Base-by-base conservation (phyloP, 64 coral and sea anemone genomes). In the Montipora capricornis region DNA sequence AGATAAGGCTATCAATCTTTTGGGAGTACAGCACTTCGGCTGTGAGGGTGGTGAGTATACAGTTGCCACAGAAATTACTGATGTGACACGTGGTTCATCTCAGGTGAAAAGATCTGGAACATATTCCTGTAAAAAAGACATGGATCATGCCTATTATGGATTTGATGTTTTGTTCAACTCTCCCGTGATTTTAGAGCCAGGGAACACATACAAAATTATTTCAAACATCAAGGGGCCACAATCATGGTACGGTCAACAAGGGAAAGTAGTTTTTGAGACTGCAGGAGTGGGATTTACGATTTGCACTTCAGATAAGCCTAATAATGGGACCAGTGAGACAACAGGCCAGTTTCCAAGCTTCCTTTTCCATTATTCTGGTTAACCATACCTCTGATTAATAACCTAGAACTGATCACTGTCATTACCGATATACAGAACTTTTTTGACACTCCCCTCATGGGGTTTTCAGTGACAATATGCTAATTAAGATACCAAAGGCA, bases 21-120 rank as follows among this genome's bases (percentile, higher is more conserved):
- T 48, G 4, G 81, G 81, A 48, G 62, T 84, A 10, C 81, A 84
- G 26, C 81, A 69, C 12, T 84, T 84, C 49, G 81, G 81, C 81
- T 4, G 1, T 9, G 6, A 69, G 48, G 81, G 81, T 47, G 59
- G 81, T 0, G 0, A 84, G 44, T 84, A 84, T 44, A 20, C 13
- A 69, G 81, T 84, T 69, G 20, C 81, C 44, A 84, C 9, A 10
- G 81, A 70, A 19, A 15, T 84, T 20, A 68, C 17, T 19, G 13
- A 84, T 84, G 11, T 1, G 0, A 19, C 5, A 17, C 0, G 17
- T n/a, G 10, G 10, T 7, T 9, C 16, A 9, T 44, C 57, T 20
- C 8, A 61, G 1, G 44, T 48, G 4, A 84, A 47, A 48, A 13
- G 8, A 48, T 7, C 81, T 19, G 81, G 81, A 49, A 47, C 60